These are phyloP conservation scores for western clawed frog (Xenopus tropicalis) DNA, from an alignment of 2,113 vertebrate species.

Conservation along the genomic window UCB_Xtro_10.0 CM004452.2:34745001-34745500, in stretches of 20 bases:
- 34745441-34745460: conserved; percentile 63
- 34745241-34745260: conserved; percentile 9
- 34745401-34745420: conserved; percentile 67
- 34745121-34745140: too few species aligned
- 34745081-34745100: too few species aligned
- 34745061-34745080: too few species aligned
- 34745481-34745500: background rate
- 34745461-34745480: conserved; percentile 16
- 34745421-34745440: conserved; percentile 51
- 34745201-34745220: too few species aligned
- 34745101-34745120: too few species aligned
- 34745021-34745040: too few species aligned
- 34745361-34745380: conserved; percentile 50
- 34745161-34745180: too few species aligned
- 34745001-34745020: too few species aligned
- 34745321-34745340: conserved; percentile 52
- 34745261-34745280: conserved; percentile 47
- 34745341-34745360: conserved; percentile 48
- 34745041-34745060: too few species aligned
- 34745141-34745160: too few species aligned
- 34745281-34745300: conserved; percentile 32
- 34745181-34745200: too few species aligned
- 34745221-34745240: too few species aligned
- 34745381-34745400: conserved; percentile 62
- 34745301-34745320: conserved; percentile 57